A percentile compares a stretch with the other conserved stretches of the same genome.
These are phyloP conservation scores for Fopius arisanus DNA, from an alignment of 1,140 invertebrate species.

Conservation along the genomic window DNA sequence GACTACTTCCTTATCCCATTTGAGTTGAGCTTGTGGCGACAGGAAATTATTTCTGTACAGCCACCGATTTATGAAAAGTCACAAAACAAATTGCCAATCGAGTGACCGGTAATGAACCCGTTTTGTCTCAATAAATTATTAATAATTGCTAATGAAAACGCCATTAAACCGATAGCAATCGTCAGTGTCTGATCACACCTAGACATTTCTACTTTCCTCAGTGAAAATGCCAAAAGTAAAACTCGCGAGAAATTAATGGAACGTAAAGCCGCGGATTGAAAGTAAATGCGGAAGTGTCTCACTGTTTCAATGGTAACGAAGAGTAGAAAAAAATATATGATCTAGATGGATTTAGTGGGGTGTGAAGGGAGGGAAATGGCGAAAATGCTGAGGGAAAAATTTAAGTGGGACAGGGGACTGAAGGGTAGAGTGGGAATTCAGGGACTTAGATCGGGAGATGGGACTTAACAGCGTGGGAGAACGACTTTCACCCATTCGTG, in stretches of 20 bases:
- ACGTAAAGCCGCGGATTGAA: background rate
- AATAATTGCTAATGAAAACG: too few relatives aligned
- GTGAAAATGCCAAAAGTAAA: background rate
- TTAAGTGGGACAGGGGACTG: conserved; percentile 33
- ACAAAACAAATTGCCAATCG: too few relatives aligned
- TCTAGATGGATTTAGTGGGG: background rate
- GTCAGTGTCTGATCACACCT: background rate
- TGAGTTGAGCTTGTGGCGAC: too few relatives aligned
- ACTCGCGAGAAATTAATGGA: background rate
- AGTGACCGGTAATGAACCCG: too few relatives aligned
- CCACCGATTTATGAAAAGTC: too few relatives aligned
- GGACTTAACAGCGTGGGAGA: conserved; percentile 60
- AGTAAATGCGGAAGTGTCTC: conserved; percentile 15
- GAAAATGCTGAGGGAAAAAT: background rate
- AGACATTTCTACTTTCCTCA: background rate
- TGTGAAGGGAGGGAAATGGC: background rate
- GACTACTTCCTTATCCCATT: too few relatives aligned
- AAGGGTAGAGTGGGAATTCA: conserved; percentile 29
- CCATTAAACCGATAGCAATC: background rate
- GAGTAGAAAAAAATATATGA: background rate
- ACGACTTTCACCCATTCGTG: conserved; percentile 61
- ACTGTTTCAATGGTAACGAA: background rate
- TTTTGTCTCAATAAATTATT: too few relatives aligned
- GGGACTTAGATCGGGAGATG: conserved; percentile 19
- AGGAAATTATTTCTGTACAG: too few relatives aligned